Evolutionary conservation across 1,140 invertebrate species (phyloP), one percentile per base, ranked within the genome.

Genomic region (Neodiprion lecontei): DNA sequence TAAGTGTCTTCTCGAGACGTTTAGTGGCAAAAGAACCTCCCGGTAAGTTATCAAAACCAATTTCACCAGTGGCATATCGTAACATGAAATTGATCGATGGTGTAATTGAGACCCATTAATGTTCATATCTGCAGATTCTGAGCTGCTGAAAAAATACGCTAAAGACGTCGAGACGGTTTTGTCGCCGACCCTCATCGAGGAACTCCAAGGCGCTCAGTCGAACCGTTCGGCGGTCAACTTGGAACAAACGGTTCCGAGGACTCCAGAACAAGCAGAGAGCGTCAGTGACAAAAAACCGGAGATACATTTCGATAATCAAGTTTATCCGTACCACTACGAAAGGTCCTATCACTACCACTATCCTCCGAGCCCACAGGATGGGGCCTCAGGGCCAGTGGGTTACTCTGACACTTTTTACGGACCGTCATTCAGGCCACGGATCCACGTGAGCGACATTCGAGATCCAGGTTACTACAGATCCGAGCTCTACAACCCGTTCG

Each of bases 131-230:
- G 10, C 50, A 84, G 83, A 69, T 67, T 66, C 82, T 5, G 81
- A 83, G 48, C 75, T 78, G n/a, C 65, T 84, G 66, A 74, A 79
- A n/a, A 78, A 79, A 14, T 78, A 84, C 17, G 78, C 82, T 2
- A 81, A 75, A 49, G 80, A 82, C 23, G 72, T 85, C 7, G 82
- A 78, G 2, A 77, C 81, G 0, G 75, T 80, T 0, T 21, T 84
- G 1, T 82, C 77, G 0, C 78, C 83, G 0, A 77, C 74, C 7
- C 72, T 84, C 11, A 61, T 80, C 1, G 69, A 70, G 12, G 80
- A 85, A 11, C 14, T 76, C 11, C 77, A 78, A 9, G 67, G 48
- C 9, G 50, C 70, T 1, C 77, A 70, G n/a, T 11, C 69, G 0
- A 78, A 77, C 53, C 71, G 72, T 9, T 76, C 78, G 7, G 70